phyloP scores from a whole-genome alignment of 2,113 vertebrate species.

The Tetrao urogallus region DNA sequence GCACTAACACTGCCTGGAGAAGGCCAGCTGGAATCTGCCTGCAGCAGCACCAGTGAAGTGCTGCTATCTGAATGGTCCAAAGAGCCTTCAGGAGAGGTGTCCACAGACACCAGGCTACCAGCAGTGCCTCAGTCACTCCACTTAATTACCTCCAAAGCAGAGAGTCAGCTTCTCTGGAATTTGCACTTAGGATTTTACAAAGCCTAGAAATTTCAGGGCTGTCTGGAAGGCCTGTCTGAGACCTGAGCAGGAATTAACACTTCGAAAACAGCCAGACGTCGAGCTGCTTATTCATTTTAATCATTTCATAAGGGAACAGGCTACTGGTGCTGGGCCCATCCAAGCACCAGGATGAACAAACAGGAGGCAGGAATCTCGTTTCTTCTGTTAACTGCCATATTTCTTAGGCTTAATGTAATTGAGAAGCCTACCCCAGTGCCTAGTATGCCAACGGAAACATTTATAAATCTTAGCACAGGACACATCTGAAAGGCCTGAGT shows the following conservation, averaged over 20 bases:
- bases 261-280: slow-evolving; percentile 12
- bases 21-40: neutral
- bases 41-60: neutral
- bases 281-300: neutral
- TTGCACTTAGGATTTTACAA: neutral
- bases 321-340: slow-evolving; percentile 30
- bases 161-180: neutral
- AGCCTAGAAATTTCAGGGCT: slow-evolving; percentile 1
- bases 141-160: neutral
- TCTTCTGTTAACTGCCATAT: slow-evolving; percentile 10
- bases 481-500: neutral
- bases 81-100: neutral
- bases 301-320: slow-evolving; percentile 13
- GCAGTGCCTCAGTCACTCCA: neutral
- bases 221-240: neutral
- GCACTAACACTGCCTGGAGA: neutral
- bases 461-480: neutral
- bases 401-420: slow-evolving; percentile 42
- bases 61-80: neutral
- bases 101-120: neutral
- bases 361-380: slow-evolving; percentile 10
- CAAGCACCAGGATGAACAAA: slow-evolving; percentile 24
- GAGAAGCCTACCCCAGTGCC: neutral
- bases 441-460: neutral
- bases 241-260: neutral